phyloP scores from a whole-genome alignment of 2,113 vertebrate species.

The Limnothrissa miodon region DNA sequence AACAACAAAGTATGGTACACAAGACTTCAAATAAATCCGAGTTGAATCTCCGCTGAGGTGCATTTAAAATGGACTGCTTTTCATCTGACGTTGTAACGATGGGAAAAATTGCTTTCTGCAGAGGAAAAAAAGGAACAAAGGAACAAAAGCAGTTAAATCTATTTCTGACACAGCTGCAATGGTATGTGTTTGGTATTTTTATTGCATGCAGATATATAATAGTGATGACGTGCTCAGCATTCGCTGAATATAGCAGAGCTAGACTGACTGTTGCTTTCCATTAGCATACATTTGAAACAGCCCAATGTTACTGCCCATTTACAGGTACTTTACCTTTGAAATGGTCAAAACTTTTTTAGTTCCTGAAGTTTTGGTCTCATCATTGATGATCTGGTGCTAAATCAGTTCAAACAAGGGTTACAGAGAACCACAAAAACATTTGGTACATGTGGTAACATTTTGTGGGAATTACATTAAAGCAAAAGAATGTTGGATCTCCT shows the following conservation, averaged over 20 bases:
- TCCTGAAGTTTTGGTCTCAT: not conserved
- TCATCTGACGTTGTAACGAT: conserved; percentile 28
- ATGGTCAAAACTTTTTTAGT: not conserved
- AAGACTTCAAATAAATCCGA: conserved; percentile 25
- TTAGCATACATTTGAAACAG: not conserved
- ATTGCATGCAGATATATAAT: conserved; percentile 21
- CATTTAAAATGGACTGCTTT: conserved; percentile 22
- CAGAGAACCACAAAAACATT: not conserved
- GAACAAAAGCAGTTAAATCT: not conserved
- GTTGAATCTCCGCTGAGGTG: conserved; percentile 29
- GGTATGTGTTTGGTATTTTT: not conserved
- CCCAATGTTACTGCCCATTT: not conserved
- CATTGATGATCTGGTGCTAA: not conserved
- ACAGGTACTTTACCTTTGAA: not conserved
- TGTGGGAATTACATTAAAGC: not conserved
- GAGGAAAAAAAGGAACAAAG: conserved; percentile 1
- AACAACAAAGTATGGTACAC: conserved; percentile 19
- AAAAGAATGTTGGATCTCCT: not conserved
- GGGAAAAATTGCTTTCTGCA: conserved; percentile 27
- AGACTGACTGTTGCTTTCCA: not conserved
- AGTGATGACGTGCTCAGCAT: not conserved
- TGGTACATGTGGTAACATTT: not conserved
- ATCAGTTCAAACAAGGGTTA: not conserved
- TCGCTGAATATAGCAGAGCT: not conserved
- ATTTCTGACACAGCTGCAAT: conserved; percentile 15